A percentile compares a stretch with the other conserved stretches of the same genome.
Evolutionary conservation across 2,888 invertebrate genomes (phyloP).

Genomic region (Crossocerus cetratus): DNA sequence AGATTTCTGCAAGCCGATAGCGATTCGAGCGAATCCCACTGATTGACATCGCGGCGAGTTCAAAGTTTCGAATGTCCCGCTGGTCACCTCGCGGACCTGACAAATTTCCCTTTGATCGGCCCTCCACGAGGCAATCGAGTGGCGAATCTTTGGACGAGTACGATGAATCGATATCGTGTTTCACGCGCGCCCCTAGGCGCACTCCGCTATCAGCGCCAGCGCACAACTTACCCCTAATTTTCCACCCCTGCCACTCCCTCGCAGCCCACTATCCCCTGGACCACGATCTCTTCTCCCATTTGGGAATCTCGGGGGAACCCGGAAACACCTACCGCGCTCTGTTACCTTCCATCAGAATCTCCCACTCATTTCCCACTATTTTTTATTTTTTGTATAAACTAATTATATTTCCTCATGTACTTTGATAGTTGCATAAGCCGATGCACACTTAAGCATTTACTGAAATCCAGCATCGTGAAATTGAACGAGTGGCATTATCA

Average conservation of each 20-base stretch:
- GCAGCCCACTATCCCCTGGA: neutral
- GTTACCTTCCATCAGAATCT: no score
- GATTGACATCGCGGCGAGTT: neutral
- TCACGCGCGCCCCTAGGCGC: neutral
- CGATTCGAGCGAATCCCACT: no score
- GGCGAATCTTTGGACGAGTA: neutral
- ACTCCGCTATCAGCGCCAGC: constrained; percentile 5
- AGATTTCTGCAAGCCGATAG: no score
- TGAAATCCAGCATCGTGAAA: no score
- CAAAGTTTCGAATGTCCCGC: constrained; percentile 1
- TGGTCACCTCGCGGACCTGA: no score
- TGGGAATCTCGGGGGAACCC: neutral
- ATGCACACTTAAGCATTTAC: no score
- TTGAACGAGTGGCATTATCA: no score
- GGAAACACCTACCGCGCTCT: no score
- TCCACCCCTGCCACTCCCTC: neutral
- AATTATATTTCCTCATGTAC: no score
- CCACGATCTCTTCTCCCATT: neutral
- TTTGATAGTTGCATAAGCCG: neutral
- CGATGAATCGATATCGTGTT: constrained; percentile 3
- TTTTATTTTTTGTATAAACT: no score
- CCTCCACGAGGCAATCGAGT: neutral
- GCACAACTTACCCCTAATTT: constrained; percentile 6
- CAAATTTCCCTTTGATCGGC: neutral
- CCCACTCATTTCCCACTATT: no score